Conservation (phyloP, 2,113 vertebrate genomes). For the Hyperopisus bebe region DNA sequence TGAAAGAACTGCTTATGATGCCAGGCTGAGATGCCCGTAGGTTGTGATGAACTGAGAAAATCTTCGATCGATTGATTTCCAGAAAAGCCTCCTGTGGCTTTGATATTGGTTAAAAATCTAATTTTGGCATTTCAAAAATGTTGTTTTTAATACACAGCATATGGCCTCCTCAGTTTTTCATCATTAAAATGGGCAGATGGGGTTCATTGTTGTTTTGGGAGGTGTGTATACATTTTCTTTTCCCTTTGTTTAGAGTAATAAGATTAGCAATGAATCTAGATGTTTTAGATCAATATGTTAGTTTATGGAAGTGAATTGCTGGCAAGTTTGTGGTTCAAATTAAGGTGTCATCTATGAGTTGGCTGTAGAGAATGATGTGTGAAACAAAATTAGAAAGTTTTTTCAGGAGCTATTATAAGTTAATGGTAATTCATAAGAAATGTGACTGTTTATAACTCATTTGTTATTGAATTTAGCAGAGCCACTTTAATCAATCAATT, state of each 20-base stretch:
- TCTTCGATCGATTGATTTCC: too few species aligned
- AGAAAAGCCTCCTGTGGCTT: too few species aligned
- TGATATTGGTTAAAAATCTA: not conserved
- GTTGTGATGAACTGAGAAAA: too few species aligned
- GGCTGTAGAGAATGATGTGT: not conserved
- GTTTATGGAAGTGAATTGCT: not conserved
- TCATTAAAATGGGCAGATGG: not conserved
- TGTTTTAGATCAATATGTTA: not conserved
- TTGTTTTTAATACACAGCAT: not conserved
- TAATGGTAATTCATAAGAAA: not conserved
- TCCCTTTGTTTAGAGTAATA: not conserved
- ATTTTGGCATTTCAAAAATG: not conserved
- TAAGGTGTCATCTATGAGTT: not conserved
- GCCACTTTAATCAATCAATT: not conserved
- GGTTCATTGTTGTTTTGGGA: not conserved
- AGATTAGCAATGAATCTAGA: not conserved
- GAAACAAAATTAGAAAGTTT: not conserved
- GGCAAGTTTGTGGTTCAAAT: not conserved
- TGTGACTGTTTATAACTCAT: not conserved
- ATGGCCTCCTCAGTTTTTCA: not conserved
- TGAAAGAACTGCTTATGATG: not conserved
- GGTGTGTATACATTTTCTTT: not conserved
- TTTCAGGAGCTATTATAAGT: not conserved
- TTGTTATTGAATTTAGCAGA: not conserved
- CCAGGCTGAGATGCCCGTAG: too few species aligned